Base-by-base conservation (phyloP, 2,113 vertebrate species). In the Oreocharis arfaki region DNA sequence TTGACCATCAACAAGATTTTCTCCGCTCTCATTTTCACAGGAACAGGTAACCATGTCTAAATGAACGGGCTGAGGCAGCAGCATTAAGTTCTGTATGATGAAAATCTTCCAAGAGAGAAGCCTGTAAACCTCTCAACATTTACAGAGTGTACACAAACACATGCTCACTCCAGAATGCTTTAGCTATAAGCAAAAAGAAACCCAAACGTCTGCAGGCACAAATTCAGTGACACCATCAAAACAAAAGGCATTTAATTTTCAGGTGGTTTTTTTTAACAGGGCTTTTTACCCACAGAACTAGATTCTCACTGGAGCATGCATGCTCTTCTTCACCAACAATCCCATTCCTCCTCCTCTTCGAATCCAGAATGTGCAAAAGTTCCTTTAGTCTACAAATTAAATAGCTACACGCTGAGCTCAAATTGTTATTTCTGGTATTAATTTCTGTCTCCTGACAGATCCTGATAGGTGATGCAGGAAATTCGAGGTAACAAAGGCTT, bases 381-480 rank as follows among this genome's bases (percentile, higher is more conserved):
- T 95, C 46, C 80, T 94, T 73, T 26, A 52, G 63, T 33, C 77
- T 69, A 61, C 65, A 94, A 93, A 87, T 89, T 56, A 92, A 96
- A 85, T 24, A 94, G 94, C 71, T 95, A 57, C 69, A 83, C 32
- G 61, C 35, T 60, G 73, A 94, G 67, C 70, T 89, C 56, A 53
- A 84, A 86, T 80, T 87, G 75, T 96, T 89, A 91, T 86, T 94
- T 91, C 79, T 91, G 85, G 89, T 96, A 90, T 96, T 94, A 93
- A 95, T 94, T 94, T 93, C 79, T 95, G 79, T 94, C 85, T 93
- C 76, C 89, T 89, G 83, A 95, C 85, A 95, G 88, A 95, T 73
- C 80, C 68, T 24, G 22, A 96, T 74, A 96, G 86, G 90, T 87
- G 87, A 94, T 91, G 87, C 76, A 79, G 42, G 87, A 97, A 97